Base-by-base conservation (phyloP, 2,797 vertebrate species). In the Lates japonicus region DNA sequence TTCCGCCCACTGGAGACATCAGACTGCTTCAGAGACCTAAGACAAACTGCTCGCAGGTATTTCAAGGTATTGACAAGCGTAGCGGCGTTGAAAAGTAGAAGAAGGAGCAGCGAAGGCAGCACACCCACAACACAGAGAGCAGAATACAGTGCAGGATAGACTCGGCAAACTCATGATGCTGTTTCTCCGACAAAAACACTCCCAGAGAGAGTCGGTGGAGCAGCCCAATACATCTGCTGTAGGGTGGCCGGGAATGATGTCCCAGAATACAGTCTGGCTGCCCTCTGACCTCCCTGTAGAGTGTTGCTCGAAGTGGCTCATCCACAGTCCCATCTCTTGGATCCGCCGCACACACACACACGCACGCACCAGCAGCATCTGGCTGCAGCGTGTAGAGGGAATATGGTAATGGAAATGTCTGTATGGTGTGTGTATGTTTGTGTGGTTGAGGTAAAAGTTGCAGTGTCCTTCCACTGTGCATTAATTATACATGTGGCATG, bases 401-500 rank as follows among this genome's bases (percentile, higher is more conserved):
- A 68, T 80, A 74, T 55, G 42, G 75, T 79, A 80, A 81, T 66
- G 80, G 78, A 81, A 73, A 70, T 74, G 70, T 71, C 55, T 52
- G 60, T 62, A 37, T 44, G 58, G 29, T 67, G 72, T 74, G 73
- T 29, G 25, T 29, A 29, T 29, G 25, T 29, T 29, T 29, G 25
- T 80, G 79, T 49, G 44, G n/a, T 12, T 78, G 78, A 61, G 60
- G 81, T 80, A 87, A 85, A 92, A 91, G 84, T 92, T 89, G 76
- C 84, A 35, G 46, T 76, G 90, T 92, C 91, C 88, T 92, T 93
- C 92, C 84, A 37, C 82, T 88, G 87, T 74, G 81, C 90, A 93
- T 94, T 93, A 94, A 94, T 94, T 93, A 94, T 91, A 90, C 86
- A 93, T 91, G 92, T 92, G 88, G 92, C 91, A 91, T 93, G 92